These are phyloP conservation scores for Glaucidium brasilianum DNA, from an alignment of 2,113 vertebrate species.

Conservation along the genomic window DNA sequence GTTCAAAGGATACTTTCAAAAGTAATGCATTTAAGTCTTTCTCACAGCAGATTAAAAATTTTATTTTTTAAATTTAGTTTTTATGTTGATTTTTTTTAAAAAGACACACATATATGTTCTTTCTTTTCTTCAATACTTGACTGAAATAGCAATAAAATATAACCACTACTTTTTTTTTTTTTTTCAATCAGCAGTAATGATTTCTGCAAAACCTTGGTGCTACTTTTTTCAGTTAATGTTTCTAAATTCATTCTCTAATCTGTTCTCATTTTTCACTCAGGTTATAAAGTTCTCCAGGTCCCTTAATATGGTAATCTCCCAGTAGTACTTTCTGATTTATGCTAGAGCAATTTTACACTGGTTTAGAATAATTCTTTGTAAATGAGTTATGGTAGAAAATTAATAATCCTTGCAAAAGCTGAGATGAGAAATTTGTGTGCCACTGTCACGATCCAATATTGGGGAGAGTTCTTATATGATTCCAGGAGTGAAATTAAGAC, in stretches of 20 bases:
- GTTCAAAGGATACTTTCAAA: neutral
- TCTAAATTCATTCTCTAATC: neutral
- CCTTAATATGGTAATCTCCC: no score
- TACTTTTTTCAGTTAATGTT: neutral
- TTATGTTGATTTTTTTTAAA: neutral
- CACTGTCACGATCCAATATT: no score
- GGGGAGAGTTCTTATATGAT: no score
- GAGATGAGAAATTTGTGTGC: neutral
- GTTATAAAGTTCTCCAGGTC: neutral
- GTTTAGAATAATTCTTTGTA: neutral
- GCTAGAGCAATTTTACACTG: neutral
- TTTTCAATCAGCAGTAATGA: neutral
- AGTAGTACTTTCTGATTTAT: neutral
- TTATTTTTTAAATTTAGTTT: neutral
- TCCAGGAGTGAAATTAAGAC: no score
- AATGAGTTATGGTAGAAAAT: neutral
- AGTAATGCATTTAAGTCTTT: neutral
- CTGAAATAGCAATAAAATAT: neutral
- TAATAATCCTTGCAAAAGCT: accelerated
- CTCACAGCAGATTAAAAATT: neutral
- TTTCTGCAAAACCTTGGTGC: neutral
- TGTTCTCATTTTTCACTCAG: neutral
- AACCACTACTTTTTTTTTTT: accelerated
- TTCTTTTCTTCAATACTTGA: neutral
- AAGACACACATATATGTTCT: accelerated